A percentile compares a stretch with the other conserved stretches of the same genome.
Evolutionary conservation across 2,888 invertebrate species (phyloP).

Genomic region (Eupithecia subumbrata): DNA sequence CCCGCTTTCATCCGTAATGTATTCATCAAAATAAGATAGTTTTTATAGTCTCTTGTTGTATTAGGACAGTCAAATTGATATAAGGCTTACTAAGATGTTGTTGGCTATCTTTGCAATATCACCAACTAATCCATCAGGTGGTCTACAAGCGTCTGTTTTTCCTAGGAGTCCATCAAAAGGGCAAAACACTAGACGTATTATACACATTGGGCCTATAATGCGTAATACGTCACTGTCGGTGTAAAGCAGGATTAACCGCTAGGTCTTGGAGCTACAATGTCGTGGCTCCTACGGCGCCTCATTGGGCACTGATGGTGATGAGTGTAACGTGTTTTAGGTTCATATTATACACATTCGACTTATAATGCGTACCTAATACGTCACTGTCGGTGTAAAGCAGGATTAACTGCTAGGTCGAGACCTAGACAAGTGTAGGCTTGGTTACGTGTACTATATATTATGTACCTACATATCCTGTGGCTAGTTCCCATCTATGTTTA

Average conservation of each 20-base stretch:
- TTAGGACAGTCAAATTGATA: background rate
- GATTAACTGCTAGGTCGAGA: conserved; percentile 31
- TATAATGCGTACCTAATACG: conserved; percentile 5
- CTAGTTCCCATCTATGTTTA: conserved; percentile 59
- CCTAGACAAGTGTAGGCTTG: too few species aligned
- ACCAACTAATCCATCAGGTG: background rate
- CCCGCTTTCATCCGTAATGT: too few species aligned
- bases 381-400: conserved; percentile 22
- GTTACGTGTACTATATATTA: too few species aligned
- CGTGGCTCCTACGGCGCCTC: too few species aligned
- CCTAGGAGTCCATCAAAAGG: background rate
- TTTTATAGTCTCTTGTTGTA: background rate
- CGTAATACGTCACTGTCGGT: conserved; percentile 16
- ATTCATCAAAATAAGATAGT: background rate
- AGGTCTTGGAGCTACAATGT: conserved; percentile 19
- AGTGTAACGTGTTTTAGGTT: too few species aligned
- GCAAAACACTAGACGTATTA: background rate
- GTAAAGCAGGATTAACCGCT: conserved; percentile 24
- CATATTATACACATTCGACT: background rate
- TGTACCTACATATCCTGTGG: too few species aligned
- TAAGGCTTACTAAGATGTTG: background rate
- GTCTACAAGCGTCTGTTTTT: background rate
- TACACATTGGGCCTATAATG: background rate
- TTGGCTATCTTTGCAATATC: background rate
- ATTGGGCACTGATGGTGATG: too few species aligned